Percentiles rank a stretch among this genome's conserved stretches.
These are phyloP conservation scores for Drosophila nigritarsus DNA, from an alignment of 2,888 invertebrate genomes.

Conservation along the genomic window DNA sequence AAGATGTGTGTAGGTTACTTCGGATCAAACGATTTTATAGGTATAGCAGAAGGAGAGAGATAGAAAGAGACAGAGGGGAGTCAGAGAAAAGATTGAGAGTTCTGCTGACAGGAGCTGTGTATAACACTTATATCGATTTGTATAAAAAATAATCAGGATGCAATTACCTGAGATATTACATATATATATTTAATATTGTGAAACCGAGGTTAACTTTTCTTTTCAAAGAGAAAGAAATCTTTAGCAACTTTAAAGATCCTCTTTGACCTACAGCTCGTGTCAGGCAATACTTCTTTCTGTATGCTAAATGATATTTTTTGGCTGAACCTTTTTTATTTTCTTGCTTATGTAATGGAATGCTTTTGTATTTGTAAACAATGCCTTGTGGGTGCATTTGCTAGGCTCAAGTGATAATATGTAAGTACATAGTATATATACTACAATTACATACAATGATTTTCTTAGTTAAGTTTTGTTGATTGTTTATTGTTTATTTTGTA, in stretches of 20 bases:
- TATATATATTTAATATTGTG: background rate
- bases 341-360: conserved; percentile 4
- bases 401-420: conserved; percentile 23
- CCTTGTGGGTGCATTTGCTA: conserved; percentile 56
- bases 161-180: background rate
- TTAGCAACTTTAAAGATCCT: background rate
- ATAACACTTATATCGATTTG: background rate
- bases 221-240: background rate
- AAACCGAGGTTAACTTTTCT: background rate
- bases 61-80: background rate
- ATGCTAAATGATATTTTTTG: conserved; percentile 81
- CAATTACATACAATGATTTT: conserved; percentile 20
- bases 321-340: conserved; percentile 75
- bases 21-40: background rate
- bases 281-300: conserved; percentile 1
- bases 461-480: conserved; percentile 18
- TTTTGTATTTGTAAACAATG: conserved; percentile 13
- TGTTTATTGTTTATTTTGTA: conserved; percentile 37
- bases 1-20: conserved; percentile 9
- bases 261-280: conserved; percentile 23
- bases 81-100: conserved; percentile 5
- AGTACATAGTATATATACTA: conserved; percentile 23
- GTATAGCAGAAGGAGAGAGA: conserved; percentile 1
- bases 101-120: conserved; percentile 26
- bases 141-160: background rate